Evolutionary conservation across 2,797 vertebrate species (phyloP).

Genomic region (Sardinella longiceps): DNA sequence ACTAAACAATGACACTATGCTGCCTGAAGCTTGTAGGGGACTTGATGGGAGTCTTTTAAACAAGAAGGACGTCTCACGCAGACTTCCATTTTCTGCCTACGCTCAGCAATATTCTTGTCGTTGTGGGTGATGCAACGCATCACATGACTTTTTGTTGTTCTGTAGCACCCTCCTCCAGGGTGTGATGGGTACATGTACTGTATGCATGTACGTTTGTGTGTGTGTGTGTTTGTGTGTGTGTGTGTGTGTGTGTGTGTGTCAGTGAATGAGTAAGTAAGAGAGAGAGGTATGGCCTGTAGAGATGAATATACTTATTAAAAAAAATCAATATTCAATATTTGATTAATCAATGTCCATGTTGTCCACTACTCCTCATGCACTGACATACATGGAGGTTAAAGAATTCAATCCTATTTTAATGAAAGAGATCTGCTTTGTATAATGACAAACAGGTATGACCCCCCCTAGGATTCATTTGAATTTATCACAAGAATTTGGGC

Average conservation of each 20-base stretch:
- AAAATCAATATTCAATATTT: too few species aligned
- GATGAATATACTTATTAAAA: background rate
- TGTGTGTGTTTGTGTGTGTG: background rate
- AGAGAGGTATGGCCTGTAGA: too few species aligned
- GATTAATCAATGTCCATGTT: too few species aligned
- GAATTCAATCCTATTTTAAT: too few species aligned
- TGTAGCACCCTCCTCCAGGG: background rate
- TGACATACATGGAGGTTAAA: too few species aligned
- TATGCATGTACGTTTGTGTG: background rate
- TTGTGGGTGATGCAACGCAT: background rate
- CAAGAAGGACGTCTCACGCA: background rate
- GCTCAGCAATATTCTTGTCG: background rate
- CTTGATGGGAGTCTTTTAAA: background rate
- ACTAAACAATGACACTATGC: background rate
- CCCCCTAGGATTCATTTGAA: too few species aligned
- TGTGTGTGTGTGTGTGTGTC: background rate
- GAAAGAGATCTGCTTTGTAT: too few species aligned
- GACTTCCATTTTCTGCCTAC: background rate
- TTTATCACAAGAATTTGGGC: too few species aligned
- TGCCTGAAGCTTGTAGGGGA: background rate
- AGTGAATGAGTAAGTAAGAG: too few species aligned
- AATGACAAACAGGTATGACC: too few species aligned
- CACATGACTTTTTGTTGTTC: background rate
- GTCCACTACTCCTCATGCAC: too few species aligned
- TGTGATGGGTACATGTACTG: background rate